These are phyloP conservation scores for Shargacucullia verbasci DNA, from an alignment of 2,888 invertebrate species.

Conservation along the genomic window DNA sequence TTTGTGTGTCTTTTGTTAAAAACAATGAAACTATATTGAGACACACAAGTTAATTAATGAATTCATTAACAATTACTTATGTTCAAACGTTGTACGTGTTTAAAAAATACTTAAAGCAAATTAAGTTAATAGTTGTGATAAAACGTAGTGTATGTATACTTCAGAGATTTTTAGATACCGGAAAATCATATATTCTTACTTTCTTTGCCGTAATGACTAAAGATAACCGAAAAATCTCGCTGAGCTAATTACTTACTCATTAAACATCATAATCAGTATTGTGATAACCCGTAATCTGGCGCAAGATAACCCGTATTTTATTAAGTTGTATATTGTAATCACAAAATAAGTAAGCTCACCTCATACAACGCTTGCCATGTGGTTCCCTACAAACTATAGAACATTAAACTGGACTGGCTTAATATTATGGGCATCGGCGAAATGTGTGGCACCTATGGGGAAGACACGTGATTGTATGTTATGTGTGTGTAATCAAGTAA, in stretches of 20 bases:
- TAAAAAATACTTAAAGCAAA: too few relatives aligned
- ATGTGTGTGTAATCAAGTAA: too few relatives aligned
- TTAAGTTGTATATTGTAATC: constrained; percentile 28
- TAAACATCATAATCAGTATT: constrained; percentile 38
- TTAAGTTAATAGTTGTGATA: too few relatives aligned
- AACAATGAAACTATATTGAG: neutral
- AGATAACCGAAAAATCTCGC: constrained; percentile 39
- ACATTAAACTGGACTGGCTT: too few relatives aligned
- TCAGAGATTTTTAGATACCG: too few relatives aligned
- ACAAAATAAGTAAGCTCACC: constrained; percentile 1
- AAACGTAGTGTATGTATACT: too few relatives aligned
- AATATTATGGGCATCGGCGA: too few relatives aligned
- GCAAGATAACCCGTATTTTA: constrained; percentile 31
- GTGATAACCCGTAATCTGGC: constrained; percentile 41
- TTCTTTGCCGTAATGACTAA: neutral
- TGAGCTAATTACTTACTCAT: constrained; percentile 29
- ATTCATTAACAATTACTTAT: neutral
- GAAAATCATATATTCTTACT: constrained; percentile 11
- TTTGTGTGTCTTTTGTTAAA: neutral
- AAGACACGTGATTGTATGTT: too few relatives aligned
- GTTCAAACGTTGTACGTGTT: too few relatives aligned
- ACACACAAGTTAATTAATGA: neutral
- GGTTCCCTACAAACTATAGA: too few relatives aligned
- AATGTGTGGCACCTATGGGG: too few relatives aligned
- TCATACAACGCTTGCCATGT: neutral